Percentiles rank a stretch among this genome's conserved stretches.
Conservation (phyloP, 2,113 vertebrate species). For the Megaceryle torquata region DNA sequence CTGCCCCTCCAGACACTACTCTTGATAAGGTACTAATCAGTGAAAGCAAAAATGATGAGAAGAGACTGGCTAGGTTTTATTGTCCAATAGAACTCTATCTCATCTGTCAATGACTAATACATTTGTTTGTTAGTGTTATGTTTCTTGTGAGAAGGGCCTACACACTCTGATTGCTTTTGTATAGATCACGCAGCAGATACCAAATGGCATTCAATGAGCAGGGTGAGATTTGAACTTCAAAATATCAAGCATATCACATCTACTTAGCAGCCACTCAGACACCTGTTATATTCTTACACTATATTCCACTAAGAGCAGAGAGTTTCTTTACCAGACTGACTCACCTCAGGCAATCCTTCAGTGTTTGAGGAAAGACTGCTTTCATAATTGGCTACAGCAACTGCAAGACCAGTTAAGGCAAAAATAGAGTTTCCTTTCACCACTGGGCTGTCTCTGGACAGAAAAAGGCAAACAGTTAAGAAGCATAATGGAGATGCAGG, state of each 20-base stretch:
- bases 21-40: background rate
- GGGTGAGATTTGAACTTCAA: background rate
- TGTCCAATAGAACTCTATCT: background rate
- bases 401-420: constrained; percentile 88
- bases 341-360: constrained; percentile 78
- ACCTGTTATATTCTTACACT: background rate
- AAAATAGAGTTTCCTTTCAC: constrained; percentile 93
- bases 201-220: background rate
- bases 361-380: constrained; percentile 82
- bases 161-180: background rate
- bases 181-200: background rate
- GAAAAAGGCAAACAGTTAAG: background rate
- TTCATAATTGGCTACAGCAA: constrained; percentile 85
- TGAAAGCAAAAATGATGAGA: background rate
- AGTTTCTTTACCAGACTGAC: background rate
- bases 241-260: background rate
- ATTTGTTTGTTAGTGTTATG: background rate
- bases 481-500: background rate
- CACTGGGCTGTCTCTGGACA: constrained; percentile 89
- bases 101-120: background rate
- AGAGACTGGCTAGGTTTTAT: background rate
- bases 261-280: background rate
- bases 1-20: background rate
- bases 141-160: background rate
- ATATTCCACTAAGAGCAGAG: background rate